Evolutionary conservation across 2,888 invertebrate genomes (phyloP).

Genomic region (Drosophila mayaguana): DNA sequence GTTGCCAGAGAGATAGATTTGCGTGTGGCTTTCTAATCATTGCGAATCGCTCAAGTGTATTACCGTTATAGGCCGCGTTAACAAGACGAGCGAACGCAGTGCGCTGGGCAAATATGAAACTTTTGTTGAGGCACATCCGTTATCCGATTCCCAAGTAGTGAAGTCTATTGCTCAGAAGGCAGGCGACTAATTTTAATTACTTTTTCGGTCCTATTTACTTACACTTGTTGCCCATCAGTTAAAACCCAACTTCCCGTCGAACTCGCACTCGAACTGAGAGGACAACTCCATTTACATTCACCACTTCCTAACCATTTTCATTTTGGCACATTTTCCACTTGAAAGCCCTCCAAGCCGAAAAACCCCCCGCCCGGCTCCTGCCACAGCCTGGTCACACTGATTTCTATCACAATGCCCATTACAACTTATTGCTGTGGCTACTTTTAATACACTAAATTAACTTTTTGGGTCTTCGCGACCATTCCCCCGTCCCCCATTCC

Average conservation of each 20-base stretch:
- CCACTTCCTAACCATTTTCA: slow-evolving; percentile 20
- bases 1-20: slow-evolving; percentile 35
- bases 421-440: slow-evolving; percentile 72
- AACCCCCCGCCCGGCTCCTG: neutral
- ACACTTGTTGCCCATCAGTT: slow-evolving; percentile 74
- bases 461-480: slow-evolving; percentile 41
- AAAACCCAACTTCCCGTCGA: slow-evolving; percentile 21
- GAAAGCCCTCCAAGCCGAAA: slow-evolving; percentile 31
- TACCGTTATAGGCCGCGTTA: slow-evolving; percentile 61
- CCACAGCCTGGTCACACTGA: slow-evolving; percentile 23
- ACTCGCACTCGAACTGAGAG: slow-evolving; percentile 23
- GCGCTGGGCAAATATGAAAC: slow-evolving; percentile 54
- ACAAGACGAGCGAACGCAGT: slow-evolving; percentile 35
- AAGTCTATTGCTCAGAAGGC: neutral
- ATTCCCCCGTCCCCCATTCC: neutral
- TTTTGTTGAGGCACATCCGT: slow-evolving; percentile 43
- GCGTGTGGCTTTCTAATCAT: slow-evolving; percentile 52
- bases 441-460: slow-evolving; percentile 77
- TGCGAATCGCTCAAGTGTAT: slow-evolving; percentile 57
- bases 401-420: slow-evolving; percentile 67
- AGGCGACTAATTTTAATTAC: slow-evolving; percentile 62
- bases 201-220: slow-evolving; percentile 59
- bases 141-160: slow-evolving; percentile 31
- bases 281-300: slow-evolving; percentile 57
- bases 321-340: slow-evolving; percentile 59